Conservation (phyloP, 2,888 invertebrate genomes). For the Atherix ibis region DNA sequence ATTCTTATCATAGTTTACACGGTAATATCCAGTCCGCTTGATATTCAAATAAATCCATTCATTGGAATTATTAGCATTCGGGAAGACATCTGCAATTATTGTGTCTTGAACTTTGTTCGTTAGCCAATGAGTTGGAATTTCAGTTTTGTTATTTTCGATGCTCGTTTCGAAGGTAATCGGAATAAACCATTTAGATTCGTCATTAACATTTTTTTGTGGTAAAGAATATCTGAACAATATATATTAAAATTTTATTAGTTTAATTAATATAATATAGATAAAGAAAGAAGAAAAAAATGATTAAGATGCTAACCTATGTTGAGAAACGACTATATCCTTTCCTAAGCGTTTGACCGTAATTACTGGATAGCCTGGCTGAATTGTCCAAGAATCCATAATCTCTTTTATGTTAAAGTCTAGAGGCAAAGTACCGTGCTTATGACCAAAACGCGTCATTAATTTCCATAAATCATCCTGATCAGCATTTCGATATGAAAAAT, state of each 20-base stretch:
- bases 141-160: constrained; percentile 20
- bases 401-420: constrained; percentile 35
- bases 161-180: constrained; percentile 29
- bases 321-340: constrained; percentile 21
- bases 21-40: constrained; percentile 42
- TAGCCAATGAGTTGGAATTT: constrained; percentile 29
- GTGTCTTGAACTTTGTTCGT: constrained; percentile 21
- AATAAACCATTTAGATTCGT: constrained; percentile 24
- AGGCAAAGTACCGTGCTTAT: constrained; percentile 27
- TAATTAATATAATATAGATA: too few species aligned
- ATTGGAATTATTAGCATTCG: constrained; percentile 16
- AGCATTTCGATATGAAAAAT: constrained; percentile 42
- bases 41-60: constrained; percentile 32
- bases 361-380: constrained; percentile 52
- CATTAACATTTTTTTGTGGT: constrained; percentile 21
- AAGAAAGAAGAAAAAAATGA: constrained; percentile 1
- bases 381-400: constrained; percentile 54
- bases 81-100: constrained; percentile 23
- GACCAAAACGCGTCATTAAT: constrained; percentile 41
- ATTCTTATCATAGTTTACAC: constrained; percentile 46
- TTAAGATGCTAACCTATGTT: constrained; percentile 17
- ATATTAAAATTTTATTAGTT: not conserved
- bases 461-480: constrained; percentile 50
- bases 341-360: constrained; percentile 37
- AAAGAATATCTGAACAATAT: constrained; percentile 18